A percentile compares a stretch with the other conserved stretches of the same genome.
These are phyloP conservation scores for Notothenia coriiceps DNA, from an alignment of 2,113 vertebrate genomes.

Conservation along the genomic window DNA sequence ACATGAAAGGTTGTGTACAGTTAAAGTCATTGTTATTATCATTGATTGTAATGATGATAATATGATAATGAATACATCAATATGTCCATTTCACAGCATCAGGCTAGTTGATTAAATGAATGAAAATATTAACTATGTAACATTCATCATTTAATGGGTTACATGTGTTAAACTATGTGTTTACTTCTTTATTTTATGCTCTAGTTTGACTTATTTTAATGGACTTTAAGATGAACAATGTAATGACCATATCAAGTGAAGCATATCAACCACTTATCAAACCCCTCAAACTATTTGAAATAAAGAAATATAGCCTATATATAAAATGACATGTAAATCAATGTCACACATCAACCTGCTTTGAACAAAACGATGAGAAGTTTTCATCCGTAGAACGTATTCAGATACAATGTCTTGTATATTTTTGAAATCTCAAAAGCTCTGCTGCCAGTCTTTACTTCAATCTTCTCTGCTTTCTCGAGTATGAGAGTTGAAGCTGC, in stretches of 20 bases:
- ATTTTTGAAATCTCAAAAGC: conserved; percentile 6
- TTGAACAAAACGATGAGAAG: not conserved
- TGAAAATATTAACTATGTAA: not conserved
- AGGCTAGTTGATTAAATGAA: not conserved
- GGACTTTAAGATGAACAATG: not conserved
- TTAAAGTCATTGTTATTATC: too few relatives aligned
- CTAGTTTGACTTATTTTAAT: not conserved
- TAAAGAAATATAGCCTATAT: not conserved
- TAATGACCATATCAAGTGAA: not conserved
- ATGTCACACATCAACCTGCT: not conserved
- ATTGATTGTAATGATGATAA: too few relatives aligned
- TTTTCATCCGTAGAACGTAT: not conserved
- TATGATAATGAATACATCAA: not conserved
- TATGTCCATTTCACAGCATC: not conserved
- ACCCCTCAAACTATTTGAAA: not conserved
- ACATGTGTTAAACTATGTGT: not conserved
- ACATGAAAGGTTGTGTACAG: too few relatives aligned
- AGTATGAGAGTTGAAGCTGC: conserved; percentile 30
- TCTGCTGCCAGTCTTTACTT: not conserved
- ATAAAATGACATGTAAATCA: not conserved
- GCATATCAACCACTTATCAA: not conserved
- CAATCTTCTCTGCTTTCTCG: conserved; percentile 20
- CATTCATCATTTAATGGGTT: not conserved
- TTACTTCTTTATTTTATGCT: not conserved
- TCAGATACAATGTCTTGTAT: not conserved